Evolutionary conservation across 2,113 vertebrate genomes (phyloP).

Genomic region (Takifugu bimaculatus): DNA sequence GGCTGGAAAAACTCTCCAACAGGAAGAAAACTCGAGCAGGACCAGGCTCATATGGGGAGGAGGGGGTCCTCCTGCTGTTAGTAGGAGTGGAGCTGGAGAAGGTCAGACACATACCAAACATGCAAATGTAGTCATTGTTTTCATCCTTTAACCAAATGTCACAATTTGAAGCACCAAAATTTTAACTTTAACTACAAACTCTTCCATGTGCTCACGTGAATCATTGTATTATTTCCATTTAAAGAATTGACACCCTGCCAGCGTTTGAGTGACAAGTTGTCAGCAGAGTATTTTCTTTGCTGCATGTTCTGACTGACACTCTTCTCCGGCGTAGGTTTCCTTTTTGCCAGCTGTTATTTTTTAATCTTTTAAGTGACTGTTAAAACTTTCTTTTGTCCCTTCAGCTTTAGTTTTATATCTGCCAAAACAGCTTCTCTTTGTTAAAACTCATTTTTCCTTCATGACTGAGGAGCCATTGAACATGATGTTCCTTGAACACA

Average conservation of each 20-base stretch:
- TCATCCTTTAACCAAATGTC: too few species aligned
- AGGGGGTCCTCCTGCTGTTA: too few species aligned
- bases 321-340: not conserved
- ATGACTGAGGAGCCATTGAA: slow-evolving; percentile 28
- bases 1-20: too few species aligned
- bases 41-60: too few species aligned
- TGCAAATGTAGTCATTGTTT: too few species aligned
- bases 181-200: too few species aligned
- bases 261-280: slow-evolving; percentile 24
- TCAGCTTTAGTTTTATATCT: slow-evolving; percentile 1
- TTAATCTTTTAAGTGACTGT: slow-evolving; percentile 31
- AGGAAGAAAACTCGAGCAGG: too few species aligned
- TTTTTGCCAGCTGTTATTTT: slow-evolving; percentile 23
- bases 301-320: slow-evolving; percentile 39
- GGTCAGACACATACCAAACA: not conserved
- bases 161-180: too few species aligned
- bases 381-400: slow-evolving; percentile 40
- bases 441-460: slow-evolving; percentile 3
- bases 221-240: too few species aligned
- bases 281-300: slow-evolving; percentile 18
- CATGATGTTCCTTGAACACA: slow-evolving; percentile 24
- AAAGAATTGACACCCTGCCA: too few species aligned
- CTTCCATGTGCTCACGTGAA: too few species aligned
- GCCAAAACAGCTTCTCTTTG: slow-evolving; percentile 23
- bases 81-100: slow-evolving; percentile 7